Evolutionary conservation across 1,140 invertebrate genomes (phyloP), one percentile per base, ranked within the genome.

Genomic region (Epicauta chinensis): DNA sequence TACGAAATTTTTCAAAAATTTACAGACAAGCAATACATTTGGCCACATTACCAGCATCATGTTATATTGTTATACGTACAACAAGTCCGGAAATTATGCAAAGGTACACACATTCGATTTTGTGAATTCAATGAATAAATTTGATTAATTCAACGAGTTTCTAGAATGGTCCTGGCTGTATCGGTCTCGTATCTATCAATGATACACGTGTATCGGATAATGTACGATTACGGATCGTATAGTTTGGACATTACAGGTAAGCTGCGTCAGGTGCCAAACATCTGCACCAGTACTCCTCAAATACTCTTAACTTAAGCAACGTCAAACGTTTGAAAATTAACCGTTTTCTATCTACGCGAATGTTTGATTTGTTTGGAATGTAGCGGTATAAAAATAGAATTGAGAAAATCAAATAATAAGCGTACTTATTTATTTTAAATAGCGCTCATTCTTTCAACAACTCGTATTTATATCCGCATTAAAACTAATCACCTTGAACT

Each of bases 241-340:
- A 83, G 83, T n/a, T 71, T 97, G 47, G 93, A 97, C 71, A 88
- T 97, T 56, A 95, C 92, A 63, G 91, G 91, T 89, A 77, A 62
- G 65, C 52, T 46, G 29, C 46, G 10, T 6, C 16, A 2, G 1
- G 12, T 11, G 9, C 10, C n/a, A n/a, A n/a, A n/a, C n/a, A n/a
- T n/a, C n/a, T n/a, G n/a, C n/a, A n/a, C n/a, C n/a, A n/a, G n/a
- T n/a, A n/a, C n/a, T n/a, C n/a, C n/a, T n/a, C n/a, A n/a, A n/a
- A n/a, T n/a, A n/a, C n/a, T n/a, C n/a, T n/a, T n/a, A n/a, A n/a
- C n/a, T n/a, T n/a, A n/a, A n/a, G n/a, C n/a, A n/a, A n/a, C n/a
- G n/a, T n/a, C n/a, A n/a, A n/a, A n/a, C n/a, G n/a, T n/a, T n/a
- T n/a, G n/a, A 7, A 36, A 35, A 23, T 42, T 51, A 34, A 39